Evolutionary conservation across 1,140 invertebrate species (phyloP).

Genomic region (Eurosta solidaginis): DNA sequence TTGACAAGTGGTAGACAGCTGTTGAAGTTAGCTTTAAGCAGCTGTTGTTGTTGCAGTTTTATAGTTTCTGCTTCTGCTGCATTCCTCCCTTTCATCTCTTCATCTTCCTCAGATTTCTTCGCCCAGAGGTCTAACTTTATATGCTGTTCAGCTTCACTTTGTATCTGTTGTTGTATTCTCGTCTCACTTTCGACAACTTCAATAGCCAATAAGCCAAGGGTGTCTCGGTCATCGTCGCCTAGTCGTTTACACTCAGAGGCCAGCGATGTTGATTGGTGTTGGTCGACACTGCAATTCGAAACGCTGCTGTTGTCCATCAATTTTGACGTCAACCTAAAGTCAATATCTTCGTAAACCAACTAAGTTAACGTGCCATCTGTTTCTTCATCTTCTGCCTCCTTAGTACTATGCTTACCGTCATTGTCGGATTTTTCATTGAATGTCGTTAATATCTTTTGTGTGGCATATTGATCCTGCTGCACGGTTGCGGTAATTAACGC

Average conservation of each 20-base stretch:
- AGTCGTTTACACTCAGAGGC: background rate
- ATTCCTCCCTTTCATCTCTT: background rate
- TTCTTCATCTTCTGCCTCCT: background rate
- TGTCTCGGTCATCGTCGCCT: no score
- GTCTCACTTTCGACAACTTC: no score
- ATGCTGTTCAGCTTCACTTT: no score
- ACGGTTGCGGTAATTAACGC: background rate
- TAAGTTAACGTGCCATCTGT: background rate
- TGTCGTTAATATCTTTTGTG: background rate
- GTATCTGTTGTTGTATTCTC: background rate
- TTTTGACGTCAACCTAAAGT: constrained; percentile 28
- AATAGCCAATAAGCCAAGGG: background rate
- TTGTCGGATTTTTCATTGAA: background rate
- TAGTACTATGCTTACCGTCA: background rate
- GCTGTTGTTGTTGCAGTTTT: background rate
- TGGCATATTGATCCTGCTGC: background rate
- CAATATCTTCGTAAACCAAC: constrained; percentile 32
- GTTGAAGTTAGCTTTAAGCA: background rate
- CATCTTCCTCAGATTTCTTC: background rate
- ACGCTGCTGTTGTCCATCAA: constrained; percentile 7
- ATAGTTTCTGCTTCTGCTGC: background rate
- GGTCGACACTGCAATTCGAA: background rate
- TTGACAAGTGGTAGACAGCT: constrained; percentile 15
- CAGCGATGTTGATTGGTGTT: background rate
- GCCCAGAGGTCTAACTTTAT: no score